Conservation (phyloP, 2,888 invertebrate species). For the Eupithecia pulchellata region DNA sequence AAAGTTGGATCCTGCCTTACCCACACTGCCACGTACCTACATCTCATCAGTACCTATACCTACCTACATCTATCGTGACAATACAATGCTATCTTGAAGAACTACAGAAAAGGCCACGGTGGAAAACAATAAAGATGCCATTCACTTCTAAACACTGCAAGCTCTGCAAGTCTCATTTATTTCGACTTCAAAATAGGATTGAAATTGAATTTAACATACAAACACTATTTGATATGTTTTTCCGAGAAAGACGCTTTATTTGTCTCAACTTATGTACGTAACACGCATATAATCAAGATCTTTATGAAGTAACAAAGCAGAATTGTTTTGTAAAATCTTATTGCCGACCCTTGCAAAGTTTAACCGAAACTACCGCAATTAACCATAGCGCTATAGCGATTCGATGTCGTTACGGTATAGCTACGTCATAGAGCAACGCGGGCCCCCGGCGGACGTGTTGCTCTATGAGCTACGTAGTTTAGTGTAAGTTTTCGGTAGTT, state of each 20-base stretch:
- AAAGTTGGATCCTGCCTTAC: background rate
- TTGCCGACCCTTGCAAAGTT: background rate
- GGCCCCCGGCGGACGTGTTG: too few species aligned
- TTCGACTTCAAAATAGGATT: background rate
- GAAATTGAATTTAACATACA: background rate
- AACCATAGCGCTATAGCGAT: background rate
- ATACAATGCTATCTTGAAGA: background rate
- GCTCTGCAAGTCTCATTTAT: background rate
- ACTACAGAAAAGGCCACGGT: background rate
- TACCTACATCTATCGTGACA: background rate
- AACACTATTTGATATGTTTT: background rate
- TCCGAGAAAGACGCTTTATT: background rate
- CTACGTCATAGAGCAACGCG: too few species aligned
- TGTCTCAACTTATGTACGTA: background rate
- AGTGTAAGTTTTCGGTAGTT: background rate
- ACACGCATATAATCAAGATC: background rate
- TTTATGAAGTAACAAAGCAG: background rate
- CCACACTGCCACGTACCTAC: too few species aligned
- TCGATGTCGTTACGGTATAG: background rate
- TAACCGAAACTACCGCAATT: background rate
- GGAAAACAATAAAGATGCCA: background rate
- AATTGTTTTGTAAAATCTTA: background rate
- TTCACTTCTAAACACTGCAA: background rate
- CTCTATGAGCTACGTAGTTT: background rate
- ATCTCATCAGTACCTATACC: too few species aligned